Conservation (phyloP, 1,140 invertebrate species). For the Bursaphelenchus mucronatus region DNA sequence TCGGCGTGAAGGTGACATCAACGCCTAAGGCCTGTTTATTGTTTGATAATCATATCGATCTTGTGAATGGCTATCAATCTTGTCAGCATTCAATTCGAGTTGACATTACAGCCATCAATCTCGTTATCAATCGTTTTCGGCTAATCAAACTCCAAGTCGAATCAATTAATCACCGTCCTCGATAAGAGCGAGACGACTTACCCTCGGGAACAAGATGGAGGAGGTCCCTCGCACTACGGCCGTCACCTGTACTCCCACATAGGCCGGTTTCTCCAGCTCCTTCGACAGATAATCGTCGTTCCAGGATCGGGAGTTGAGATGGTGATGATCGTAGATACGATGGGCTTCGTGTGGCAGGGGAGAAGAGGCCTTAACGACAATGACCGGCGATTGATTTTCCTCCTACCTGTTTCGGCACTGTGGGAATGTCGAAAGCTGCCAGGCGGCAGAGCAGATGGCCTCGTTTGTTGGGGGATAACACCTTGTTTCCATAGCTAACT, state of each 20-base stretch:
- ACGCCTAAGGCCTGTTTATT: too few relatives aligned
- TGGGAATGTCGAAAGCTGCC: conserved; percentile 7
- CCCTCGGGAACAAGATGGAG: background rate
- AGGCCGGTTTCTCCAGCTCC: background rate
- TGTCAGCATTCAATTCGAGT: too few relatives aligned
- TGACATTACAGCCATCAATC: too few relatives aligned
- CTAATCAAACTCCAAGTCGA: background rate
- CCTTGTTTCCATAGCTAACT: too few relatives aligned
- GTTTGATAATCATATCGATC: too few relatives aligned
- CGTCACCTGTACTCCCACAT: background rate
- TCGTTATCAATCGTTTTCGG: too few relatives aligned
- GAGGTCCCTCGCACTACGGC: background rate
- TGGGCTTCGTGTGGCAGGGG: conserved; percentile 4
- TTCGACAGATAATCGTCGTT: background rate
- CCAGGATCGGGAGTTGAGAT: conserved; percentile 14
- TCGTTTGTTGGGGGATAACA: too few relatives aligned
- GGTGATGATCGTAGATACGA: conserved; percentile 6
- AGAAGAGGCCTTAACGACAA: background rate
- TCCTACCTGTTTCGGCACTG: background rate
- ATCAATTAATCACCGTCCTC: background rate
- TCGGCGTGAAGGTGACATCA: too few relatives aligned
- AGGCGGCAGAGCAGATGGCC: background rate
- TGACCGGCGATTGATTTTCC: too few relatives aligned
- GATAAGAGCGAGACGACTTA: background rate
- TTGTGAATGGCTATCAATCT: too few relatives aligned